Conservation (phyloP, 23 tunicate species). For the Clavelina lepadiformis region DNA sequence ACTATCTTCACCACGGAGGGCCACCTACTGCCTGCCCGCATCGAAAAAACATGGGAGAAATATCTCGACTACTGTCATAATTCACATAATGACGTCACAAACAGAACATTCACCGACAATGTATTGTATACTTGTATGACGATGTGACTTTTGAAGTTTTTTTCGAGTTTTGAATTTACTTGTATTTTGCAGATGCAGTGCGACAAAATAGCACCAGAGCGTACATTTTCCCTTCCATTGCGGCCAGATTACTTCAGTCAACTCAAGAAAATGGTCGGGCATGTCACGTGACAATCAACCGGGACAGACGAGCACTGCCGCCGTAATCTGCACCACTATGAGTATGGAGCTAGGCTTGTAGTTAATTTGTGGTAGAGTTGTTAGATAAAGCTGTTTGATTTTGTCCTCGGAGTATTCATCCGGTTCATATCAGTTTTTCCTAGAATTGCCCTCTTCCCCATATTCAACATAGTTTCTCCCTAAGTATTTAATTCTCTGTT, state of each 20-base stretch:
- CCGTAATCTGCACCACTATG: no score
- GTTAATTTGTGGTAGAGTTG: no score
- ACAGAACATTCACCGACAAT: background rate
- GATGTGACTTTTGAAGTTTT: background rate
- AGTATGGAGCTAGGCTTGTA: no score
- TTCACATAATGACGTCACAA: background rate
- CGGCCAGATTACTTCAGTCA: slow-evolving; percentile 62
- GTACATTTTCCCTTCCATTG: slow-evolving; percentile 69
- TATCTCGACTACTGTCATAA: slow-evolving; percentile 33
- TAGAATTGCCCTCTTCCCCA: background rate
- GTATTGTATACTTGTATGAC: background rate
- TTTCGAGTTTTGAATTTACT: background rate
- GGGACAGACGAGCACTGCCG: slow-evolving; percentile 37
- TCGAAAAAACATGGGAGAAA: slow-evolving; percentile 60
- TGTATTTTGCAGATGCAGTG: slow-evolving; percentile 48
- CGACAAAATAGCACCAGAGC: slow-evolving; percentile 47
- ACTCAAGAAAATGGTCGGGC: slow-evolving; percentile 67
- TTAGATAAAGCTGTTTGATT: background rate
- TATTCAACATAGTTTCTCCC: no score
- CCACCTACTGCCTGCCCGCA: slow-evolving; percentile 62
- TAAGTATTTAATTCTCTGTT: background rate
- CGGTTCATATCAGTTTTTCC: background rate
- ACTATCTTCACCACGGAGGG: slow-evolving; percentile 94
- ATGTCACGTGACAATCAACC: slow-evolving; percentile 69
- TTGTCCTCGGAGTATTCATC: background rate